Evolutionary conservation across 2,113 vertebrate species (phyloP), one percentile per base, ranked within the genome.

Genomic region (Puntigrus tetrazona): DNA sequence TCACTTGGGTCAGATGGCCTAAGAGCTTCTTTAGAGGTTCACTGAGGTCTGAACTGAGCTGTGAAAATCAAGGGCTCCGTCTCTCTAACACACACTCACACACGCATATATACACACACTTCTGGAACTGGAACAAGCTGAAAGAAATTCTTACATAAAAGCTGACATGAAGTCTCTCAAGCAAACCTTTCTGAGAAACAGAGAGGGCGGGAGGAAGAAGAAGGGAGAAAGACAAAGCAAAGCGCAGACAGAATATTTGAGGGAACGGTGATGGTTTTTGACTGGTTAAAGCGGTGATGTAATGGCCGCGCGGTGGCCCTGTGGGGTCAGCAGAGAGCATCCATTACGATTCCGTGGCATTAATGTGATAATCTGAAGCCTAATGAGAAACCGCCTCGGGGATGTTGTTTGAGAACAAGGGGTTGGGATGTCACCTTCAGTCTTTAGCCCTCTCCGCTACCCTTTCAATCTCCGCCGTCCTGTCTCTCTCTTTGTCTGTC

Each of bases 171-270:
- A 74, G 78, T 50, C 55, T 82, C 79, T 85, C 63, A 84, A 69
- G 41, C 43, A 72, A 72, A 82, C 47, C 73, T 90, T 84, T 88
- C 78, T 92, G 91, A 91, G 81, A 81, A 22, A 55, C 43, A 47
- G 61, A 76, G 36, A 67, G 22, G 77, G 16, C 10, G n/a, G 55
- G 70, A 82, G 43, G n/a, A 25, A 73, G 52, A 61, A 14, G 36
- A 13, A 65, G 22, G 75, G 18, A 70, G 34, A 43, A n/a, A 83
- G 38, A 69, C 10, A 36, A 41, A 61, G 20, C 11, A 79, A 52
- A 74, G 20, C 6, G 43, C 36, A 45, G 69, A 13, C 34, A 77
- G 55, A 27, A 72, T 9, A 75, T 55, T 52, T 5, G 8, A 80
- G 5, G n/a, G 41, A 63, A 59, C 7, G 52, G 45, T n/a, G 41